Conservation (phyloP, 1,140 invertebrate species). For the Drosophila insularis region DNA sequence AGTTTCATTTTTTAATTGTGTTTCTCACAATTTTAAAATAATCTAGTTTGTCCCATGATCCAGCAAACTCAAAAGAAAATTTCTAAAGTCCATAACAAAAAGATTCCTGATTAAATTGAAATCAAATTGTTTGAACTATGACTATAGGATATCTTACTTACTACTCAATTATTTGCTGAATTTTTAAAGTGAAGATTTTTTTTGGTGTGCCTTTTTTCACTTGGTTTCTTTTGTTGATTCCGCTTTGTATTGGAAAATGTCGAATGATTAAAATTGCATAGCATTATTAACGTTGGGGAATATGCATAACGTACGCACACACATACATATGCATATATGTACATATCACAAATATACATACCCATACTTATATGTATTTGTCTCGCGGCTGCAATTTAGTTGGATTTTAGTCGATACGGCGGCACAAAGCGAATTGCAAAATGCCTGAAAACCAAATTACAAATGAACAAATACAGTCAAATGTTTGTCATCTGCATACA, state of each 20-base stretch:
- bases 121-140: too few relatives aligned
- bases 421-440: slow-evolving; percentile 47
- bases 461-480: slow-evolving; percentile 66
- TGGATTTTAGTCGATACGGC: slow-evolving; percentile 55
- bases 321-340: too few relatives aligned
- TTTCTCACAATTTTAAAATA: too few relatives aligned
- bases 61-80: too few relatives aligned
- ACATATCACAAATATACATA: neutral
- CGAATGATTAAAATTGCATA: slow-evolving; percentile 73
- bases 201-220: neutral
- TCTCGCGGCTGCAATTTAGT: slow-evolving; percentile 65
- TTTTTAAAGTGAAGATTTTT: slow-evolving; percentile 11
- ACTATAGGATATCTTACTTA: neutral
- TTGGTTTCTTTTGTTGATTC: slow-evolving; percentile 21
- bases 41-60: too few relatives aligned
- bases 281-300: slow-evolving; percentile 55
- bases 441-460: slow-evolving; percentile 54
- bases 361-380: slow-evolving; percentile 28
- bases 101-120: too few relatives aligned
- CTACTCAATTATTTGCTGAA: slow-evolving; percentile 4
- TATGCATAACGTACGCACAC: neutral
- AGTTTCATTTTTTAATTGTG: too few relatives aligned
- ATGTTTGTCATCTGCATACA: slow-evolving; percentile 54
- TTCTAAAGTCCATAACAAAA: too few relatives aligned
- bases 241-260: slow-evolving; percentile 36